Percentiles rank a stretch among this genome's conserved stretches.
These are phyloP conservation scores for Clarias pachynema DNA, from an alignment of 2,797 vertebrate genomes.

Conservation along the genomic window DNA sequence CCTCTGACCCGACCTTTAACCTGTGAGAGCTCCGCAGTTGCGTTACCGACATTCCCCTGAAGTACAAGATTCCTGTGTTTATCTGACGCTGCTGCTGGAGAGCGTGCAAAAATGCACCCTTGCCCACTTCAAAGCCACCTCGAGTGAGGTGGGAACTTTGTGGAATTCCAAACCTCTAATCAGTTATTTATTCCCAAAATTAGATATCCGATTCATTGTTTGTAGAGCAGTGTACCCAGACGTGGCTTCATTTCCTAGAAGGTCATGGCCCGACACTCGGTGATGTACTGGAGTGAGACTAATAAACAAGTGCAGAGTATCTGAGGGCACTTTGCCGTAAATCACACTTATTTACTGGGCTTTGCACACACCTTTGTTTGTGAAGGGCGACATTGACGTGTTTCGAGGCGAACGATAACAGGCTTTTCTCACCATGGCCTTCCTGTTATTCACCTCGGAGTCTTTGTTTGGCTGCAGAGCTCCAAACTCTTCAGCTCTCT, in stretches of 20 bases:
- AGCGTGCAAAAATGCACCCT: conserved; percentile 12
- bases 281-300: conserved; percentile 74
- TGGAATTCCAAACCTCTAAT: conserved; percentile 61
- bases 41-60: background rate
- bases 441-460: conserved; percentile 95
- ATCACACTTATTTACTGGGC: conserved; percentile 93
- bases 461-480: conserved; percentile 94
- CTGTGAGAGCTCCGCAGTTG: background rate
- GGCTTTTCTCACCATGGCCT: conserved; percentile 99
- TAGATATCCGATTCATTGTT: conserved; percentile 71
- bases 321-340: conserved; percentile 79
- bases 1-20: background rate
- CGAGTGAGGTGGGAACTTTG: conserved; percentile 37
- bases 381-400: conserved; percentile 90
- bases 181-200: conserved; percentile 61
- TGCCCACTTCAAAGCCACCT: conserved; percentile 50
- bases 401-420: conserved; percentile 91
- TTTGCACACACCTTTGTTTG: conserved; percentile 93
- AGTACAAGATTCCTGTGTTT: conserved; percentile 31
- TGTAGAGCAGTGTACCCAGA: conserved; percentile 78
- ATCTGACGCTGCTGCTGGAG: conserved; percentile 5
- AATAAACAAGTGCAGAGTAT: conserved; percentile 86
- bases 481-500: conserved; percentile 88
- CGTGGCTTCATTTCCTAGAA: conserved; percentile 84
- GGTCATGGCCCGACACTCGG: conserved; percentile 66